These are phyloP conservation scores for Rallus crepitans DNA, from an alignment of 2,797 vertebrate species.

Conservation along the genomic window DNA sequence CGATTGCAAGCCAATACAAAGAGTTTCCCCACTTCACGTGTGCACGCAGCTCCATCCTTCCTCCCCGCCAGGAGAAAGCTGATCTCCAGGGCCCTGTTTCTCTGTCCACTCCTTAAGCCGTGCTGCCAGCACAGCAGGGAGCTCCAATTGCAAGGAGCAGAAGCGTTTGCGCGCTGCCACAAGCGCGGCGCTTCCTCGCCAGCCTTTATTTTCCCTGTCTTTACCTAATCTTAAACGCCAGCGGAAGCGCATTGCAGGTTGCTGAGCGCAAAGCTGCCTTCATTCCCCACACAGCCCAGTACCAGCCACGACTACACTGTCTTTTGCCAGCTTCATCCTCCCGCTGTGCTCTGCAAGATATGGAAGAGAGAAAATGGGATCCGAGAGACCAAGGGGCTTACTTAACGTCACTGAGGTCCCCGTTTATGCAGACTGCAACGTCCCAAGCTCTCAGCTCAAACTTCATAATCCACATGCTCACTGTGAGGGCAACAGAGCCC, in stretches of 20 bases:
- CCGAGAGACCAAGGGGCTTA: neutral
- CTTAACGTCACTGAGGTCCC: neutral
- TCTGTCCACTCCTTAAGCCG: accelerated
- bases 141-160: neutral
- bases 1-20: neutral
- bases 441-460: accelerated
- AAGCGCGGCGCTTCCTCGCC: neutral
- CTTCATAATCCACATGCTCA: neutral
- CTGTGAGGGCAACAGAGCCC: too few relatives aligned
- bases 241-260: accelerated
- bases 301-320: neutral
- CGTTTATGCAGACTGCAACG: neutral
- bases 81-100: neutral
- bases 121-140: accelerated
- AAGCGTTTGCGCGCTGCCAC: neutral
- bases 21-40: accelerated
- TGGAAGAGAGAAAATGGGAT: neutral
- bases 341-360: accelerated
- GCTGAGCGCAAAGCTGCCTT: neutral
- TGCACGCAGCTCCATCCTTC: neutral
- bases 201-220: neutral
- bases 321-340: neutral
- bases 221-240: neutral
- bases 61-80: accelerated
- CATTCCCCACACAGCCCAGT: too few relatives aligned